Percentiles rank a stretch among this genome's conserved stretches.
These are phyloP conservation scores for Etheostoma spectabile DNA, from an alignment of 2,113 vertebrate genomes.

Conservation along the genomic window DNA sequence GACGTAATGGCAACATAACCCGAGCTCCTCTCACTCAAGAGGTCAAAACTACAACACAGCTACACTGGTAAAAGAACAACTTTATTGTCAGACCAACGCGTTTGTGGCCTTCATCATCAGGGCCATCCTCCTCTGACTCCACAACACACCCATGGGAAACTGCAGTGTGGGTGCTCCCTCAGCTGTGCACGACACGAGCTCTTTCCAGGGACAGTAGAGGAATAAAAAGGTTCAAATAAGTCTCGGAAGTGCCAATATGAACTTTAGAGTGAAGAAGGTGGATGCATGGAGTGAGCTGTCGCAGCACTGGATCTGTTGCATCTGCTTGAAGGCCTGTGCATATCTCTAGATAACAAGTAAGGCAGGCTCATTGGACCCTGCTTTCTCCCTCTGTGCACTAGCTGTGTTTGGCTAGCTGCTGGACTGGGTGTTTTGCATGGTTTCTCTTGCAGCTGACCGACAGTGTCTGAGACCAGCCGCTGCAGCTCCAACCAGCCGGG, in stretches of 20 bases:
- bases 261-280: slow-evolving; percentile 7
- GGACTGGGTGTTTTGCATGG: slow-evolving; percentile 50
- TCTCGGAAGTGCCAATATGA: neutral
- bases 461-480: slow-evolving; percentile 62
- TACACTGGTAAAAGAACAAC: neutral
- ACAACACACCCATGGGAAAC: slow-evolving; percentile 64
- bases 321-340: slow-evolving; percentile 55
- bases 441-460: slow-evolving; percentile 68
- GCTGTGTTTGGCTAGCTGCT: slow-evolving; percentile 61
- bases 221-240: neutral
- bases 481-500: slow-evolving; percentile 52
- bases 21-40: slow-evolving; percentile 17
- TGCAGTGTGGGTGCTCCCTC: slow-evolving; percentile 55
- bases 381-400: slow-evolving; percentile 38
- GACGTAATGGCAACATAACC: slow-evolving; percentile 46
- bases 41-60: neutral
- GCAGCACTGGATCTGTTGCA: slow-evolving; percentile 42
- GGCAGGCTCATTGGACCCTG: slow-evolving; percentile 49
- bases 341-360: slow-evolving; percentile 32
- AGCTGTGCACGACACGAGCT: slow-evolving; percentile 29
- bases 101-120: neutral
- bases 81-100: neutral
- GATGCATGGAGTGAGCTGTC: slow-evolving; percentile 15
- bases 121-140: slow-evolving; percentile 50
- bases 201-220: neutral